These are phyloP conservation scores for Ochropleura leucogaster DNA, from an alignment of 2,888 invertebrate genomes.

Conservation along the genomic window DNA sequence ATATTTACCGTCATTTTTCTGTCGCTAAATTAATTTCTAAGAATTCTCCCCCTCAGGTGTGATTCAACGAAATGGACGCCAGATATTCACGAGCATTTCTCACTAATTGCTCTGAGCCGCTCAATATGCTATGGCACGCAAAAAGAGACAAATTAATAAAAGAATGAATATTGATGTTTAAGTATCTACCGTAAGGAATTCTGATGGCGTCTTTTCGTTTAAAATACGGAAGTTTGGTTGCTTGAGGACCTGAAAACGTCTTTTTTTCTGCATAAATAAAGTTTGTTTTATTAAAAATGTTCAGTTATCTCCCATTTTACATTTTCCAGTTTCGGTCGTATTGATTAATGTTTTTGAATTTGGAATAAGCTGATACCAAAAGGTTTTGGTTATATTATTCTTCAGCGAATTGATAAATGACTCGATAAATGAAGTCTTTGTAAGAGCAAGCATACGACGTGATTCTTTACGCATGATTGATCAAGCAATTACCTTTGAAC, in stretches of 20 bases:
- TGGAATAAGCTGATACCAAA: conserved; percentile 6
- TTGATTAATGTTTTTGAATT: conserved; percentile 36
- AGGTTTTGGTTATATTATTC: conserved; percentile 19
- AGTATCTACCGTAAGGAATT: conserved; percentile 42
- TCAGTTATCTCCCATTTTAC: conserved; percentile 15
- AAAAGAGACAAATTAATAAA: conserved; percentile 83
- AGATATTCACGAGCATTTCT: conserved; percentile 83
- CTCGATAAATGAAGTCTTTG: conserved; percentile 28
- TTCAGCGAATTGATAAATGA: conserved; percentile 24
- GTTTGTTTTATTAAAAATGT: conserved; percentile 46
- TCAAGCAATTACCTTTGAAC: not conserved
- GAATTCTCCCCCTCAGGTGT: conserved; percentile 64
- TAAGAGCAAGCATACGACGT: conserved; percentile 17
- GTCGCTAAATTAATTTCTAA: conserved; percentile 38
- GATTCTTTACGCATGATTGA: conserved; percentile 20
- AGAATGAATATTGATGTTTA: conserved; percentile 76
- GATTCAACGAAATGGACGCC: conserved; percentile 77
- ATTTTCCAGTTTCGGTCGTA: conserved; percentile 26
- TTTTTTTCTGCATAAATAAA: conserved; percentile 29
- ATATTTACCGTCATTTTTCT: conserved; percentile 32
- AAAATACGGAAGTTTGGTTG: conserved; percentile 35
- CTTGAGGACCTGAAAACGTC: conserved; percentile 8
- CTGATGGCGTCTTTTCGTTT: conserved; percentile 30
- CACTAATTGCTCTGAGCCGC: conserved; percentile 82
- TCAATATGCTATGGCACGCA: conserved; percentile 85